Conservation (phyloP, 2,113 vertebrate genomes). For the Tympanuchus pallidicinctus region DNA sequence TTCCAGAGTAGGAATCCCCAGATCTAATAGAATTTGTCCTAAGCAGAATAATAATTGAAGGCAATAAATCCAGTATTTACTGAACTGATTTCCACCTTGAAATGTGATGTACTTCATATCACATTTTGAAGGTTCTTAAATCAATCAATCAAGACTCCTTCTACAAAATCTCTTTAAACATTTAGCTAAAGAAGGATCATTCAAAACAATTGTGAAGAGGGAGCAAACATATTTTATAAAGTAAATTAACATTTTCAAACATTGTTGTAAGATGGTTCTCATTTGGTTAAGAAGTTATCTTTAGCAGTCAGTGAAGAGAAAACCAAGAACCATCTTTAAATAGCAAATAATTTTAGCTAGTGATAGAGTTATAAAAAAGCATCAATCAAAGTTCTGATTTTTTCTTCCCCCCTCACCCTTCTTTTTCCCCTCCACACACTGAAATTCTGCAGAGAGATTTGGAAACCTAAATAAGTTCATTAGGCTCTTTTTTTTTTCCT, state of each 20-base stretch:
- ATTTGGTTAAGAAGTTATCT: neutral
- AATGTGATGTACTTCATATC: neutral
- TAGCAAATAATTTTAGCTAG: neutral
- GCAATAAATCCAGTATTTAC: neutral
- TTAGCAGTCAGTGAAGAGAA: neutral
- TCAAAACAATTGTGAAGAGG: neutral
- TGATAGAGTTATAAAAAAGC: neutral
- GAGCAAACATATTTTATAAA: neutral
- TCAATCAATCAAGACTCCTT: neutral
- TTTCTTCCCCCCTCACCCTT: neutral
- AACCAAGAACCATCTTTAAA: neutral
- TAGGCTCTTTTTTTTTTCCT: neutral
- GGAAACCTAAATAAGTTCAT: neutral
- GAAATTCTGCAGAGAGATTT: neutral
- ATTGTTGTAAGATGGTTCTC: neutral
- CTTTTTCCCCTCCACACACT: neutral
- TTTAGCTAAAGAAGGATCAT: neutral
- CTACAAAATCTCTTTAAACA: neutral
- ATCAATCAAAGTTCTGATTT: neutral
- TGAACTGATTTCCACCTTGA: neutral
- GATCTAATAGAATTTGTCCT: neutral
- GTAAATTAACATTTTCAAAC: neutral
- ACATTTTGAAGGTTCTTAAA: neutral
- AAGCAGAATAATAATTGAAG: neutral
- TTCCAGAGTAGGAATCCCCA: neutral